Base-by-base conservation (phyloP, 2,113 vertebrate species). In the Apodemus speciosus region DNA sequence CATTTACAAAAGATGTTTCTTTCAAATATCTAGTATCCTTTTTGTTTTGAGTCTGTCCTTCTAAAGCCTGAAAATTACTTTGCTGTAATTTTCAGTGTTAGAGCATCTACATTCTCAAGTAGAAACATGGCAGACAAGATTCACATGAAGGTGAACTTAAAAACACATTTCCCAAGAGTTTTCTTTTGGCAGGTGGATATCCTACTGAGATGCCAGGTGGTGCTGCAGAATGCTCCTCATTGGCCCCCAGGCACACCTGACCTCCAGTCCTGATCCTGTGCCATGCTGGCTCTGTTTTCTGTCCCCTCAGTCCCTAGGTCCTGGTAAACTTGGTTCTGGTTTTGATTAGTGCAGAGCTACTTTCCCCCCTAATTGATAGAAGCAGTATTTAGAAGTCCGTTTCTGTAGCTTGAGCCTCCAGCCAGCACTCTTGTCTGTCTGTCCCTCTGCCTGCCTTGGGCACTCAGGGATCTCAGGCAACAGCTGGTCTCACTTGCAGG, bases 271-370 rank as follows among this genome's bases (percentile, higher is more conserved):
- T 51, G 56, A 18, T 30, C 11, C 15, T 46, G 68, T 38, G 46
- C 58, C 15, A 84, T 46, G 80, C 40, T 27, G 35, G 16, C 10
- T 84, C 27, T 73, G 40, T 43, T 73, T 72, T 32, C 58, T 83
- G 0, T 3, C 40, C 3, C 8, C 10, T 16, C 25, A 9, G 21
- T 25, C 38, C 30, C 40, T 27, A 40, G 1, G 51, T 43, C 64
- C 90, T 77, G 53, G 21, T 77, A 88, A 72, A n/a, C 46, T 58
- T 58, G 23, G 30, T 84, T 91, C 56, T 66, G 40, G 56, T 88
- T 93, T 89, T 91, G 58, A 92, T 88, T 56, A 87, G 49, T 25
- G 2, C 25, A 79, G 30, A 64, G 10, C 51, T 91, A 40, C 88
- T 81, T 40, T 75, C 43, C 84, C 72, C 92, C 62, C 79, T 25